phyloP scores from a whole-genome alignment of 2,797 vertebrate species.

The Liasis olivaceus region DNA sequence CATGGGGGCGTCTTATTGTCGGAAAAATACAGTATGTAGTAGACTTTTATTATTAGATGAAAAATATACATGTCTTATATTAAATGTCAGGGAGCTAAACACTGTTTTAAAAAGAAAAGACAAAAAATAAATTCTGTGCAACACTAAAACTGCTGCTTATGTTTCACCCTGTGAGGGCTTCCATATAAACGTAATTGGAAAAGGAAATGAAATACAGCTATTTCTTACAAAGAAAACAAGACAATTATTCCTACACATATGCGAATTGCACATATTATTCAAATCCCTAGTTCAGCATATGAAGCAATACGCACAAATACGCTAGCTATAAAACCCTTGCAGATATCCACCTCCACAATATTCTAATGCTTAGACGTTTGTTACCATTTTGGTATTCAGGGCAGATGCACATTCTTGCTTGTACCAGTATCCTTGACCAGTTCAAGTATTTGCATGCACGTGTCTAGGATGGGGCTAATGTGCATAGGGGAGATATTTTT shows the following conservation, averaged over 20 bases:
- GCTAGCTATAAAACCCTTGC: neutral
- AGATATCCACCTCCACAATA: neutral
- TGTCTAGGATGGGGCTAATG: neutral
- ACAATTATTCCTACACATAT: slow-evolving; percentile 9
- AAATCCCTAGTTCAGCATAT: neutral
- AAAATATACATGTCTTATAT: slow-evolving; percentile 54
- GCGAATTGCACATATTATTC: slow-evolving; percentile 18
- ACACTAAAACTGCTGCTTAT: slow-evolving; percentile 55
- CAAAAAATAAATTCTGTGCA: slow-evolving; percentile 65
- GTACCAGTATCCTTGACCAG: neutral
- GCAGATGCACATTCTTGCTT: neutral
- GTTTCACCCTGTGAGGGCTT: slow-evolving; percentile 36
- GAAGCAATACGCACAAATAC: neutral
- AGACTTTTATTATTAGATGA: slow-evolving; percentile 59
- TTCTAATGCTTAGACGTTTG: neutral
- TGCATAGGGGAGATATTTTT: neutral
- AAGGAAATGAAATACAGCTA: slow-evolving; percentile 56
- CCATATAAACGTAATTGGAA: slow-evolving; percentile 60
- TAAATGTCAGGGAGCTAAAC: slow-evolving; percentile 70
- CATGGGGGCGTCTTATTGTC: no score
- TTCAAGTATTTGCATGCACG: neutral
- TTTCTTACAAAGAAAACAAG: slow-evolving; percentile 45
- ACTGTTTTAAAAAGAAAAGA: slow-evolving; percentile 64
- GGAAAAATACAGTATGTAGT: no score
- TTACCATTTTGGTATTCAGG: neutral